Conservation (phyloP, 1,140 invertebrate species). For the Phymorhynchus buccinoides region DNA sequence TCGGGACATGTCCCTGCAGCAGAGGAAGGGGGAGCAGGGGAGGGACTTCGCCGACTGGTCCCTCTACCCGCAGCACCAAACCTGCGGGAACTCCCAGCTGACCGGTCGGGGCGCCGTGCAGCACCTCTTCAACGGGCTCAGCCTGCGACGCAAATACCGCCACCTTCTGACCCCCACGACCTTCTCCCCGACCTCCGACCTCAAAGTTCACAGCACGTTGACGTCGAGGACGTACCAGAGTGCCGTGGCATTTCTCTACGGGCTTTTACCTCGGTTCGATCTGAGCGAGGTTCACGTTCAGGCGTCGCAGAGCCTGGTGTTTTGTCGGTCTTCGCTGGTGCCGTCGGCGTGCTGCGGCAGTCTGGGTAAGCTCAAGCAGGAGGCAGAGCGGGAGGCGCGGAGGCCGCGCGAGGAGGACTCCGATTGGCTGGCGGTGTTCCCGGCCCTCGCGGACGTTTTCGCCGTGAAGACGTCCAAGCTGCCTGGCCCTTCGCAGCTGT, state of each 20-base stretch:
- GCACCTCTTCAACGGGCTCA: slow-evolving; percentile 83
- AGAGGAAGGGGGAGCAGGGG: slow-evolving; percentile 65
- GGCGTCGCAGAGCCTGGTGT: slow-evolving; percentile 49
- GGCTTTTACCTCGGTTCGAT: slow-evolving; percentile 80
- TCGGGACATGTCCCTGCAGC: slow-evolving; percentile 40
- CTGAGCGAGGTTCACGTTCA: slow-evolving; percentile 76
- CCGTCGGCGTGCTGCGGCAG: slow-evolving; percentile 84
- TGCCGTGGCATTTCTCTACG: slow-evolving; percentile 85
- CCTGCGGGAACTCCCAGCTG: slow-evolving; percentile 80
- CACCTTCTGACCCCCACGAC: slow-evolving; percentile 74
- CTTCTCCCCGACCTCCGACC: slow-evolving; percentile 76
- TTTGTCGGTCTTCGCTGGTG: slow-evolving; percentile 55
- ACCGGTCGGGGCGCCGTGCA: slow-evolving; percentile 83
- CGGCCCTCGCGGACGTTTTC: slow-evolving; percentile 48
- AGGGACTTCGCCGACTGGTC: slow-evolving; percentile 89
- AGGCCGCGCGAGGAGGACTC: slow-evolving; percentile 48
- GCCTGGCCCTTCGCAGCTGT: slow-evolving; percentile 75
- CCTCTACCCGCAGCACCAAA: slow-evolving; percentile 78
- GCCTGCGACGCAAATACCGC: slow-evolving; percentile 82
- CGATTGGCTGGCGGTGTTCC: slow-evolving; percentile 22
- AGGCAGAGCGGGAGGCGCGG: slow-evolving; percentile 51
- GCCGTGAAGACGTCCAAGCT: slow-evolving; percentile 38
- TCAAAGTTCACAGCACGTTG: slow-evolving; percentile 85
- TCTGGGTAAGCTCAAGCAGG: slow-evolving; percentile 46
- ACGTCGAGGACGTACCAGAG: slow-evolving; percentile 92